Percentiles rank a stretch among this genome's conserved stretches.
phyloP scores from a whole-genome alignment of 1,140 invertebrate genomes.

The Tetragnatha versicolor region DNA sequence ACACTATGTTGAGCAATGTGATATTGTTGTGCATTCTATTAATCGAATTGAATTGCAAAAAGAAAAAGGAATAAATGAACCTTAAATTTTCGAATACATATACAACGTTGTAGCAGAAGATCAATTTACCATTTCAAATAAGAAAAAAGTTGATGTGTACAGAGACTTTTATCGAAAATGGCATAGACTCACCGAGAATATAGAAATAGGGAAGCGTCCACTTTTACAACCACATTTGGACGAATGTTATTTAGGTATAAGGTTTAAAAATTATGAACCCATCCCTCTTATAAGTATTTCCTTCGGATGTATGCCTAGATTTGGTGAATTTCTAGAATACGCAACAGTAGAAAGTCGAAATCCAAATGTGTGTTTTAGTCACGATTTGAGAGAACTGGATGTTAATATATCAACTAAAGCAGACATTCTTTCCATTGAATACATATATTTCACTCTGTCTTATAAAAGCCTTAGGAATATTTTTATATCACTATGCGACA shows the following conservation, averaged over 20 bases:
- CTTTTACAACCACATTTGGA: conserved; percentile 7
- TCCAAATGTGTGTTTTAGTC: not conserved
- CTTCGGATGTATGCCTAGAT: not conserved
- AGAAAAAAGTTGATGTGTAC: not conserved
- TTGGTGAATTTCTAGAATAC: conserved; percentile 10
- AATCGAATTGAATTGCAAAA: not conserved
- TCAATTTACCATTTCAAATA: not conserved
- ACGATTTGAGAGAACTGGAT: conserved; percentile 23
- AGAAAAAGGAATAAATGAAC: not conserved
- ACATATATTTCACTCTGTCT: not conserved
- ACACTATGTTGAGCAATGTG: not conserved
- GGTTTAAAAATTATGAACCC: not conserved
- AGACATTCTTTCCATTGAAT: not conserved
- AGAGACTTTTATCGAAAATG: not conserved
- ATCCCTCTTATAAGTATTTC: not conserved
- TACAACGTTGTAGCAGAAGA: not conserved
- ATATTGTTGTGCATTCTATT: not conserved
- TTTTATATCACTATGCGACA: not conserved
- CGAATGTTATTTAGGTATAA: conserved; percentile 6
- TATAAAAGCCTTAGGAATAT: conserved; percentile 20
- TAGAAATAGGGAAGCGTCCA: not conserved
- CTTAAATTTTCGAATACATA: conserved; percentile 6
- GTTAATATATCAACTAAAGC: not conserved
- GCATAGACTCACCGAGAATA: not conserved
- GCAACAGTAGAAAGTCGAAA: not conserved